These are phyloP conservation scores for Argentina silus DNA, from an alignment of 2,797 vertebrate species.

Conservation along the genomic window DNA sequence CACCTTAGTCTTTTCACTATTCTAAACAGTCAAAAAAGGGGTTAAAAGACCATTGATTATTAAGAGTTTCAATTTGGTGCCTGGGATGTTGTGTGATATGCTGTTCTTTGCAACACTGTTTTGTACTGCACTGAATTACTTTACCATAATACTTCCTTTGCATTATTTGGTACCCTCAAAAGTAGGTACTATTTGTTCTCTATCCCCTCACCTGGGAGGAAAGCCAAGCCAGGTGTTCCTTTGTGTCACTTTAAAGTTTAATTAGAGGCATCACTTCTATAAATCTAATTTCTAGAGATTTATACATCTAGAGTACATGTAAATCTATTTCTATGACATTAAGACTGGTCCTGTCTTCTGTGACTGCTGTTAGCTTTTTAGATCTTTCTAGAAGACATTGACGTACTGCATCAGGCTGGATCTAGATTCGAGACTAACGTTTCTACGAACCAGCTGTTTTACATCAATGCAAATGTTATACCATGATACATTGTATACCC, in stretches of 20 bases:
- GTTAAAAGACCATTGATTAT: constrained; percentile 35
- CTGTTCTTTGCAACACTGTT: constrained; percentile 59
- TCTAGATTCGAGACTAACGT: not conserved
- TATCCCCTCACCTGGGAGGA: constrained; percentile 32
- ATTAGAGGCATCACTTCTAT: constrained; percentile 32
- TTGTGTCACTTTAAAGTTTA: constrained; percentile 32
- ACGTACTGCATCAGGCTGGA: constrained; percentile 32
- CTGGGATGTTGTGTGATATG: constrained; percentile 63
- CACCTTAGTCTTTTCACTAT: constrained; percentile 52
- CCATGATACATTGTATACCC: constrained; percentile 15
- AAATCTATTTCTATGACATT: constrained; percentile 50
- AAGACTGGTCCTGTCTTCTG: constrained; percentile 64
- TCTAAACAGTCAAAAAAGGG: constrained; percentile 47
- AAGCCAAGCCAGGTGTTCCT: constrained; percentile 31
- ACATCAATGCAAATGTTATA: constrained; percentile 54
- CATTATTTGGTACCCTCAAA: constrained; percentile 58
- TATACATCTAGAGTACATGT: constrained; percentile 30
- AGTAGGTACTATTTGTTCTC: constrained; percentile 48
- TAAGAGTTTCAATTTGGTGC: constrained; percentile 31
- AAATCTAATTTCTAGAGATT: not conserved
- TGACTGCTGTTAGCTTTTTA: constrained; percentile 69
- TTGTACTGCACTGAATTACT: constrained; percentile 68
- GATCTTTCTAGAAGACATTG: constrained; percentile 52
- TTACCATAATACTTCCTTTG: constrained; percentile 33
- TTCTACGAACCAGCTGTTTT: constrained; percentile 39